Evolutionary conservation across 2,113 vertebrate genomes (phyloP), one percentile per base, ranked within the genome.

Genomic region (Todiramphus saurophagus): DNA sequence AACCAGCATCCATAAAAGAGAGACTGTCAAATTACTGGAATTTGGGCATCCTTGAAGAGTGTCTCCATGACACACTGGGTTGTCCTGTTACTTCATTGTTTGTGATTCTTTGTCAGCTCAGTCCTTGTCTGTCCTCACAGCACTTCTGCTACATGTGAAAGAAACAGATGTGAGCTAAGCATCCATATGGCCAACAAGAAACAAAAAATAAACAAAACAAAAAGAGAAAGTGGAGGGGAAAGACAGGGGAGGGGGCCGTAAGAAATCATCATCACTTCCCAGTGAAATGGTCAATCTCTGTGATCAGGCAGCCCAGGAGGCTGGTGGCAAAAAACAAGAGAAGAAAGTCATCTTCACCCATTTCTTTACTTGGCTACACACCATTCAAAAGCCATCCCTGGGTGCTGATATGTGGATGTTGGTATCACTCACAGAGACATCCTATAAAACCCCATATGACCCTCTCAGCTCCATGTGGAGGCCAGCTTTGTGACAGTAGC

Each of bases 71-170:
- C 15, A 48, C 25, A 28, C 2, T 17, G 39, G 50, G 30, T 17
- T 83, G 16, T 59, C 18, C 72, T 35, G 27, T 56, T 67, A 28
- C 43, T 66, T 31, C 3, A 15, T 58, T 59, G n/a, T 41, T 30
- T 75, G 28, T 43, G 44, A 53, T 53, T 78, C 76, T 55, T 64
- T 70, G 30, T 68, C 91, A 74, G 68, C 56, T 63, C 64, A 5
- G 28, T 66, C 51, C 76, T 68, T 4, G 1, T 25, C 55, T 0
- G 0, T 67, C 82, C 79, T 67, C 0, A 0, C 0, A 0, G 50
- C 67, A 12, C 59, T 86, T 67, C 64, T 88, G 67, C 67, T 72
- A 53, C 50, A 3, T 23, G 35, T 39, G 35, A 41, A 74, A 68
- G 39, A 37, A 58, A 13, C 35, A 62, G 68, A 69, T 20, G 59